phyloP scores from a whole-genome alignment of 1,140 invertebrate genomes.

The Brachionus manjavacas region DNA sequence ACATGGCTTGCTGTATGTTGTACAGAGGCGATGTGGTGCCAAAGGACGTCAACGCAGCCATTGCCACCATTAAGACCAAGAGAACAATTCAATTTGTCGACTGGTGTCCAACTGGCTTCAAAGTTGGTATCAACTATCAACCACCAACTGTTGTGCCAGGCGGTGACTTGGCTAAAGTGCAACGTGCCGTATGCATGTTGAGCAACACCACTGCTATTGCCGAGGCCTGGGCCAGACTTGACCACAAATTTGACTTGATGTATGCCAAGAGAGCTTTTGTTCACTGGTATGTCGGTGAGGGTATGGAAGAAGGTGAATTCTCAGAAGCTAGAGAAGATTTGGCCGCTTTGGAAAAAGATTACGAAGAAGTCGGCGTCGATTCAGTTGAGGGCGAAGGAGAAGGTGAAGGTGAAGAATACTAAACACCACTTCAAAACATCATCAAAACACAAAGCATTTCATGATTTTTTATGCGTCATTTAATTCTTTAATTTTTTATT shows the following conservation, averaged over 20 bases:
- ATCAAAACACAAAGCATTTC: neutral
- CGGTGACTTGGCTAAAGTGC: conserved; percentile 64
- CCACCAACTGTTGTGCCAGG: conserved; percentile 70
- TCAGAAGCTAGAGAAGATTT: conserved; percentile 49
- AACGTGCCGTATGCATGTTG: conserved; percentile 69
- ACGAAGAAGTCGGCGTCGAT: conserved; percentile 46
- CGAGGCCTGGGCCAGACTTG: conserved; percentile 71
- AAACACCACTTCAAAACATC: neutral
- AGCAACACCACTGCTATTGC: conserved; percentile 75
- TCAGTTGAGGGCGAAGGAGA: conserved; percentile 43
- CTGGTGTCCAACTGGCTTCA: conserved; percentile 46
- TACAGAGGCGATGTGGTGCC: conserved; percentile 60
- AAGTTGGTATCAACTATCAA: conserved; percentile 73
- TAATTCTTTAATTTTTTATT: neutral
- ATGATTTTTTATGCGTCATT: neutral
- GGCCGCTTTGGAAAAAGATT: conserved; percentile 46
- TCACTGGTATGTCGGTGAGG: conserved; percentile 57
- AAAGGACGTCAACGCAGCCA: conserved; percentile 72
- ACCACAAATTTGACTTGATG: conserved; percentile 46
- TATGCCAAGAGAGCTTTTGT: conserved; percentile 46
- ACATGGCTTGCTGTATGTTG: conserved; percentile 67
- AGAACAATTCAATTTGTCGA: conserved; percentile 45
- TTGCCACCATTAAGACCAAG: conserved; percentile 63
- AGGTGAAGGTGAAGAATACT: conserved; percentile 44
- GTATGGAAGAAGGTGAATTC: conserved; percentile 59